phyloP scores from a whole-genome alignment of 2,888 invertebrate genomes.

The Troides helena region DNA sequence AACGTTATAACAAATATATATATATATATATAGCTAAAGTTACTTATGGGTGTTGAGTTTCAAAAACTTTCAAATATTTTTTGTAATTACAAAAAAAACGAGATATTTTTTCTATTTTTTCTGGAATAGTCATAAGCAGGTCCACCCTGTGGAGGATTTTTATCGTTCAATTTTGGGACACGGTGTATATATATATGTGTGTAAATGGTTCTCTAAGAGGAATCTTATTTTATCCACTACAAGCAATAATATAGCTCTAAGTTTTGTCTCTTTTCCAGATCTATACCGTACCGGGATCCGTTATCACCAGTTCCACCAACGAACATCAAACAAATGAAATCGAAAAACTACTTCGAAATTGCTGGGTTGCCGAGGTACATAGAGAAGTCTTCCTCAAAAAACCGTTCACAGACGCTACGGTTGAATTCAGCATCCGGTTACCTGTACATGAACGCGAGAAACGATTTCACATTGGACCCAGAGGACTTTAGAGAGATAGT shows the following conservation, averaged over 20 bases:
- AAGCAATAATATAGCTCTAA: background rate
- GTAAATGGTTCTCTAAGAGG: background rate
- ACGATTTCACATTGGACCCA: conserved; percentile 73
- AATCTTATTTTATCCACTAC: background rate
- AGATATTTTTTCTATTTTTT: too few relatives aligned
- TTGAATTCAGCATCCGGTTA: conserved; percentile 76
- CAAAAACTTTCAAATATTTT: too few relatives aligned
- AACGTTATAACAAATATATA: background rate
- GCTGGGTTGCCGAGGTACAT: conserved; percentile 67
- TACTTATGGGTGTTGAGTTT: too few relatives aligned
- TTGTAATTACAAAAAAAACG: too few relatives aligned
- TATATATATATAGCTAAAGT: too few relatives aligned
- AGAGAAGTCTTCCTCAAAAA: conserved; percentile 64
- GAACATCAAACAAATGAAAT: conserved; percentile 63
- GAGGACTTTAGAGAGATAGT: conserved; percentile 74
- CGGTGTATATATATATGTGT: too few relatives aligned
- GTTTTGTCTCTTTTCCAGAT: conserved; percentile 49
- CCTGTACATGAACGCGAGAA: conserved; percentile 75
- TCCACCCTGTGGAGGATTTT: too few relatives aligned
- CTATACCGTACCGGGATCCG: conserved; percentile 68
- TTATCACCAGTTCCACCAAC: conserved; percentile 69
- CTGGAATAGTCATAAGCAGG: too few relatives aligned
- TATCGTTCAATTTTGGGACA: too few relatives aligned
- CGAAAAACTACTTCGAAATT: conserved; percentile 59
- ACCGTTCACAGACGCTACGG: conserved; percentile 65